A percentile compares a stretch with the other conserved stretches of the same genome.
phyloP scores from a whole-genome alignment of 1,140 invertebrate species.

The Cyphomyrmex costatus region DNA sequence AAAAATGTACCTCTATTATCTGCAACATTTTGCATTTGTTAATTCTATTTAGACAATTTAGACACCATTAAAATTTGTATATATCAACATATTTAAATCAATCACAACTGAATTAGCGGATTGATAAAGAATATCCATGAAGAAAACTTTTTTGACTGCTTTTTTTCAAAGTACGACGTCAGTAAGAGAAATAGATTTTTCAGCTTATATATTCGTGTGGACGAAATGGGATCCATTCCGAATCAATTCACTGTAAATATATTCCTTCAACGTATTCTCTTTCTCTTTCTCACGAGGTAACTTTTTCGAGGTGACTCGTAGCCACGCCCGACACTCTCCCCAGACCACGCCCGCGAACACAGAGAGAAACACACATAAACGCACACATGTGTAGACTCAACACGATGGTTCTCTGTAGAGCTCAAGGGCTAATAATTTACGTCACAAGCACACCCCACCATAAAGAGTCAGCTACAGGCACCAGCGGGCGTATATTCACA shows the following conservation, averaged over 20 bases:
- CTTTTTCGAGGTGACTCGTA: constrained; percentile 69
- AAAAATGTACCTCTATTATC: not conserved
- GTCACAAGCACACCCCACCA: constrained; percentile 84
- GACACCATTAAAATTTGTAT: constrained; percentile 10
- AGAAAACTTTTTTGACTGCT: not conserved
- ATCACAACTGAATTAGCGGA: not conserved
- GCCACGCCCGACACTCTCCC: constrained; percentile 80
- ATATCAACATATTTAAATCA: not conserved
- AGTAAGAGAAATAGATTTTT: constrained; percentile 25
- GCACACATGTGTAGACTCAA: not conserved
- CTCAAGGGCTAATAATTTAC: constrained; percentile 86
- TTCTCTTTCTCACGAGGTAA: constrained; percentile 64
- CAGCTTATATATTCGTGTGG: constrained; percentile 1
- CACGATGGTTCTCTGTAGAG: constrained; percentile 64
- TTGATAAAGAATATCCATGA: not conserved
- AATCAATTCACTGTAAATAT: constrained; percentile 80
- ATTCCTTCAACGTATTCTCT: constrained; percentile 60
- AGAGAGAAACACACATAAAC: not conserved
- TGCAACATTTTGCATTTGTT: not conserved
- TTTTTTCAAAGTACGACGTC: not conserved
- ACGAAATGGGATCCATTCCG: constrained; percentile 76
- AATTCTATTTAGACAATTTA: not conserved
- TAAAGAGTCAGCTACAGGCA: constrained; percentile 84
- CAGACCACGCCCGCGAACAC: constrained; percentile 69
- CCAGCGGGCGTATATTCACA: constrained; percentile 69